Evolutionary conservation across 64 coral and sea anemone genomes (phyloP).

Genomic region (Anthopleura sola): DNA sequence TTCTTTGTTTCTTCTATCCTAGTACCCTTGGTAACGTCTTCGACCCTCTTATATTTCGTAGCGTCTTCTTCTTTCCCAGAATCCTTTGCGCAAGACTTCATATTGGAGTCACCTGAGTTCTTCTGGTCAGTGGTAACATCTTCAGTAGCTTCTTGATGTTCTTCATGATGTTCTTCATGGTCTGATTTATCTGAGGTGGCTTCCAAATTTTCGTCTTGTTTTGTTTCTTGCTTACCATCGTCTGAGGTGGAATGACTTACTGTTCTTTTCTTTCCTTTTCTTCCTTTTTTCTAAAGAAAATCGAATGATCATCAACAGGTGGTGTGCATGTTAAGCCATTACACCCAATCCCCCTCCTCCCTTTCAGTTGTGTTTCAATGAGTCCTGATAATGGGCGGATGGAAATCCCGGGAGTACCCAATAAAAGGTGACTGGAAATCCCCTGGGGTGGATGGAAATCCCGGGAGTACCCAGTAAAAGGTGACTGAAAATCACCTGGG

Average conservation of each 20-base stretch:
- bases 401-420: too few relatives aligned
- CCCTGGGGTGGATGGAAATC: too few relatives aligned
- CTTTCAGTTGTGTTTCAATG: not conserved
- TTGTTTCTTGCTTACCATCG: not conserved
- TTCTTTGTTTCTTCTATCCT: not conserved
- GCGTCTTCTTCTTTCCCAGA: not conserved
- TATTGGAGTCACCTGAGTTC: not conserved
- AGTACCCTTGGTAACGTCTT: not conserved
- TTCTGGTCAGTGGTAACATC: not conserved
- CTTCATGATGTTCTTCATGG: conserved; percentile 18
- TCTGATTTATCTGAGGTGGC: conserved; percentile 5
- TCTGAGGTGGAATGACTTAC: not conserved
- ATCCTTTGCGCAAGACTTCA: not conserved
- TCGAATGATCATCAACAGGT: not conserved
- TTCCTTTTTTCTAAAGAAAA: conserved; percentile 43
- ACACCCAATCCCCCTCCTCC: not conserved
- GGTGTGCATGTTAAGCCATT: not conserved
- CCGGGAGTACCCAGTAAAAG: too few relatives aligned
- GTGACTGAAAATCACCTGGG: too few relatives aligned
- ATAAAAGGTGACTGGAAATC: too few relatives aligned
- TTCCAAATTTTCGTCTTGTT: not conserved
- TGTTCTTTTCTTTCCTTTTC: not conserved
- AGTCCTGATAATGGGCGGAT: not conserved
- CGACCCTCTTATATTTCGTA: too few relatives aligned
- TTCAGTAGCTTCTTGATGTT: not conserved